Conservation (phyloP, 2,113 vertebrate species). For the Cavia aperea region DNA sequence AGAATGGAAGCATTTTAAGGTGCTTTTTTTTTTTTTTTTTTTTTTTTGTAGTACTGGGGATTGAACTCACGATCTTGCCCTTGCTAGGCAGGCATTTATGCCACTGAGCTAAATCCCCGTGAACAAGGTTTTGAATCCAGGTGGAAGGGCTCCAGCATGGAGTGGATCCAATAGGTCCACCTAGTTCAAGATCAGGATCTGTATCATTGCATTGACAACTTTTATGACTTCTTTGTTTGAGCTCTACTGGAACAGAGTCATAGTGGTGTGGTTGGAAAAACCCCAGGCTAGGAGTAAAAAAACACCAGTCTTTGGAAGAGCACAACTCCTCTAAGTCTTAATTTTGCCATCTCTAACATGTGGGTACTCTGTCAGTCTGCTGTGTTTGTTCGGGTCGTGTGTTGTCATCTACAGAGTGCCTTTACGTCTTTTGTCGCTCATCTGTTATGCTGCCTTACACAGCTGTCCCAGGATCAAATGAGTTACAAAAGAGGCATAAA, state of each 20-base stretch:
- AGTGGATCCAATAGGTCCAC: neutral
- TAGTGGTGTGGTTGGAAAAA: neutral
- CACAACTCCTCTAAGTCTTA: neutral
- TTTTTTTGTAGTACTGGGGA: too few relatives aligned
- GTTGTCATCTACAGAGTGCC: neutral
- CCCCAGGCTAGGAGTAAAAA: neutral
- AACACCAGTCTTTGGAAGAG: neutral
- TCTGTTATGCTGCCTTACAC: neutral
- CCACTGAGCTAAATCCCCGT: neutral
- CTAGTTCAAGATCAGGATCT: neutral
- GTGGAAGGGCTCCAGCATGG: neutral
- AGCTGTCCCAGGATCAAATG: neutral
- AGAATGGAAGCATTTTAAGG: too few relatives aligned
- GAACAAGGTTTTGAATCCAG: conserved; percentile 31
- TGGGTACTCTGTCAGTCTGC: neutral
- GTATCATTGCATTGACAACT: neutral
- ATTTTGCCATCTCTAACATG: neutral
- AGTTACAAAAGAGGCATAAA: neutral
- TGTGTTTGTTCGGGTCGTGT: conserved; percentile 3
- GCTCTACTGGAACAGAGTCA: neutral
- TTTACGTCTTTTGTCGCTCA: neutral
- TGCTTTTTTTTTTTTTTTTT: too few relatives aligned
- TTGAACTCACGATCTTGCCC: too few relatives aligned
- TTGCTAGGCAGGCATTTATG: too few relatives aligned
- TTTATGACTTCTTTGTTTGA: neutral